These are phyloP conservation scores for Camelus bactrianus DNA, from an alignment of 2,113 vertebrate species.

Conservation along the genomic window DNA sequence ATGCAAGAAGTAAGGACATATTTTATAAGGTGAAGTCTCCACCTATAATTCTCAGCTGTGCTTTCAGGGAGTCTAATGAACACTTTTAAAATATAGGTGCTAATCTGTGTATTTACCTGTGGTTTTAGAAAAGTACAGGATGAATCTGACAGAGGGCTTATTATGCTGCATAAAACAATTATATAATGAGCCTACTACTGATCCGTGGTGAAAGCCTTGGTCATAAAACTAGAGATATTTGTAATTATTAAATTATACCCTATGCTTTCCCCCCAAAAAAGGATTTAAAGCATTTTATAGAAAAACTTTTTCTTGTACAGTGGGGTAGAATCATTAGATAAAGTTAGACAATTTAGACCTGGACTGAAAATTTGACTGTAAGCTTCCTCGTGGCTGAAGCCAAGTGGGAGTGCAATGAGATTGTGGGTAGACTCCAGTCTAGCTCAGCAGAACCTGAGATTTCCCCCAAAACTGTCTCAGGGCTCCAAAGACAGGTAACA, in stretches of 20 bases:
- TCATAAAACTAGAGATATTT: conserved; percentile 56
- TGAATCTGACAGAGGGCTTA: background rate
- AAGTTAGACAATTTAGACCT: background rate
- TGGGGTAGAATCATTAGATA: background rate
- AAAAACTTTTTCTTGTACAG: conserved; percentile 7
- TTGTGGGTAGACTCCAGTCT: background rate
- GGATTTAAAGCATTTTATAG: conserved; percentile 8
- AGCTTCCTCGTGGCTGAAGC: background rate
- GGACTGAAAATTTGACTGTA: background rate
- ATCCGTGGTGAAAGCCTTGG: conserved; percentile 28
- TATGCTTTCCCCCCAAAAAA: background rate
- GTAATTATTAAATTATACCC: conserved; percentile 43
- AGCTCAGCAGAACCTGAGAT: background rate
- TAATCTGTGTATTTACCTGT: conserved; percentile 47
- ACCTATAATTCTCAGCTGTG: conserved; percentile 15
- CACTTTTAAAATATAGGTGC: conserved; percentile 56
- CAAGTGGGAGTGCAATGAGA: background rate
- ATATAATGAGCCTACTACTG: conserved; percentile 31
- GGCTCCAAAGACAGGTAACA: too few species aligned
- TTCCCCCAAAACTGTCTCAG: background rate
- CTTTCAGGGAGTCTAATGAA: conserved; percentile 44
- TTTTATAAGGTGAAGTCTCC: conserved; percentile 31
- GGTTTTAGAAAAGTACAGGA: conserved; percentile 18
- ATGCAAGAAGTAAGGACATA: background rate
- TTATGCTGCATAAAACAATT: background rate